Evolutionary conservation across 2,113 vertebrate species (phyloP).

Genomic region (Actenoides lindsayi): DNA sequence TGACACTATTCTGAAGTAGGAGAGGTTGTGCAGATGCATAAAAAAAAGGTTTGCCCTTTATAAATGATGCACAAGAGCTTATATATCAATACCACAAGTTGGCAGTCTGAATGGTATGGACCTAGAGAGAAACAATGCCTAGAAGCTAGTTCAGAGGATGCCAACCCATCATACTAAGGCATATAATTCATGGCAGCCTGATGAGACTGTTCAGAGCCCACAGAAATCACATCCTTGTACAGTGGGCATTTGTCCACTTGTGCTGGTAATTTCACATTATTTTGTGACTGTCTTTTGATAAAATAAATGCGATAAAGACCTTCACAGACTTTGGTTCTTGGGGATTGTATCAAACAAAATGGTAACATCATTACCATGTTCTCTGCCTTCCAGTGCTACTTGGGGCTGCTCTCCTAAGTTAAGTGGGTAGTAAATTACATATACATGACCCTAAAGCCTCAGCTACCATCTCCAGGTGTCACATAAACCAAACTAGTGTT

Average conservation of each 20-base stretch:
- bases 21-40: background rate
- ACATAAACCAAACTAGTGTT: background rate
- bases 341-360: background rate
- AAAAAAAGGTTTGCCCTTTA: background rate
- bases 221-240: background rate
- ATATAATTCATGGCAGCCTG: background rate
- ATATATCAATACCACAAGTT: background rate
- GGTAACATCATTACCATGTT: background rate
- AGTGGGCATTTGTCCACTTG: background rate
- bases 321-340: background rate
- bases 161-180: background rate
- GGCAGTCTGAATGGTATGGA: background rate
- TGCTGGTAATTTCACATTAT: background rate
- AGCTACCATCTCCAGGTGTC: background rate
- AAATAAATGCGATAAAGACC: background rate
- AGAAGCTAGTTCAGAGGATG: background rate
- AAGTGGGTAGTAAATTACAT: background rate
- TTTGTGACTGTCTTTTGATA: background rate
- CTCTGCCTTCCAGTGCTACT: background rate
- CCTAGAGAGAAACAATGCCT: background rate
- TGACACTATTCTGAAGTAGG: background rate
- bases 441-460: background rate
- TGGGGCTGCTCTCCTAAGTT: background rate
- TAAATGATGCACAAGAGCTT: background rate
- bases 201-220: background rate